phyloP scores from a whole-genome alignment of 53 echinoderm and acorn worm species.

The Glandiceps talaboti region DNA sequence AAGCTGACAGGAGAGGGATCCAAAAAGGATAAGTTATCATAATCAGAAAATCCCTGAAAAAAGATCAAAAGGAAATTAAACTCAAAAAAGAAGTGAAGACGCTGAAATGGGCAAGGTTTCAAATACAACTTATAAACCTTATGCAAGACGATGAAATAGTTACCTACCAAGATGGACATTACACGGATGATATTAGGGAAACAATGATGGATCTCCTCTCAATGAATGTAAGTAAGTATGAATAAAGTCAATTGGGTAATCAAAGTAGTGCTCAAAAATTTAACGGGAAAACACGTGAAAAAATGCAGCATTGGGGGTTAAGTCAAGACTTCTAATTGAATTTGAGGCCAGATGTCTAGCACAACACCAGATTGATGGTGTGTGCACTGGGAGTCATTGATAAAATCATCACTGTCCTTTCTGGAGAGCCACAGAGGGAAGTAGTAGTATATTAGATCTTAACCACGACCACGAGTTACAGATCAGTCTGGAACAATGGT shows the following conservation, averaged over 20 bases:
- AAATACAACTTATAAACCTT: neutral
- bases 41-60: neutral
- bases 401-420: neutral
- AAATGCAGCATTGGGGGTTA: conserved; percentile 9
- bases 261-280: conserved; percentile 5
- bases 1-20: neutral
- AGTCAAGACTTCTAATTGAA: conserved; percentile 3
- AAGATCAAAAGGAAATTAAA: neutral
- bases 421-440: neutral
- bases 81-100: neutral
- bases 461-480: neutral
- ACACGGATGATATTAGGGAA: conserved; percentile 17
- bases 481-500: neutral
- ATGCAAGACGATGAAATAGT: conserved; percentile 13
- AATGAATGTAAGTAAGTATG: conserved; percentile 16
- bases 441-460: neutral
- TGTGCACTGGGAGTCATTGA: neutral
- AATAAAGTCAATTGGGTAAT: conserved; percentile 12
- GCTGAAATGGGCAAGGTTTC: neutral
- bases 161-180: conserved; percentile 15
- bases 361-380: conserved; percentile 16
- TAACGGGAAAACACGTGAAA: neutral
- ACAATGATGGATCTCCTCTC: conserved; percentile 30
- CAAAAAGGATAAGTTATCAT: neutral
- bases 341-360: conserved; percentile 22